phyloP scores from a whole-genome alignment of 2,888 invertebrate genomes.

The Thereva unica region DNA sequence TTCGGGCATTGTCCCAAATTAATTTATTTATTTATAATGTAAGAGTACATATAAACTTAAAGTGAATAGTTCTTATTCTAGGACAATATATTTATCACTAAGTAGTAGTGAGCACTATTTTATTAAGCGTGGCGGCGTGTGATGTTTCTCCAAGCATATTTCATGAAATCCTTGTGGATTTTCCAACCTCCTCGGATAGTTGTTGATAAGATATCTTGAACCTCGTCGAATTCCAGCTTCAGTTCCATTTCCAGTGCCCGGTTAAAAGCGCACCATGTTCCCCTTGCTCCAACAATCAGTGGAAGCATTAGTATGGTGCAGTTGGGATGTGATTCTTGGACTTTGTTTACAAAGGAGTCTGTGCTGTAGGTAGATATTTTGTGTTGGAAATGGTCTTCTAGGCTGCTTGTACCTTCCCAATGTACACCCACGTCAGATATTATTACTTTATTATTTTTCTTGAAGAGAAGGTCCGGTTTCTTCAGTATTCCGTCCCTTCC shows the following conservation, averaged over 20 bases:
- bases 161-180: neutral
- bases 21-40: too few relatives aligned
- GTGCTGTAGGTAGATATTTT: neutral
- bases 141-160: neutral
- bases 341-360: neutral
- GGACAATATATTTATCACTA: neutral
- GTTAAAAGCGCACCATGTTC: neutral
- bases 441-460: neutral
- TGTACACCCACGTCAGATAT: neutral
- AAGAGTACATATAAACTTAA: too few relatives aligned
- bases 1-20: too few relatives aligned
- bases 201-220: neutral
- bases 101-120: neutral
- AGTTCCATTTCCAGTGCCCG: neutral
- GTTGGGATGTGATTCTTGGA: neutral
- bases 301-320: neutral
- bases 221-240: neutral
- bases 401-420: neutral
- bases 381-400: too few relatives aligned
- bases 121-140: neutral
- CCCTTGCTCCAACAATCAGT: neutral
- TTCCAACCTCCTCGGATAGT: neutral
- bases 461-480: neutral
- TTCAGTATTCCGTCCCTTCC: neutral
- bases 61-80: too few relatives aligned